Evolutionary conservation across 1,140 invertebrate species (phyloP).

Genomic region (Bombus ignitus): DNA sequence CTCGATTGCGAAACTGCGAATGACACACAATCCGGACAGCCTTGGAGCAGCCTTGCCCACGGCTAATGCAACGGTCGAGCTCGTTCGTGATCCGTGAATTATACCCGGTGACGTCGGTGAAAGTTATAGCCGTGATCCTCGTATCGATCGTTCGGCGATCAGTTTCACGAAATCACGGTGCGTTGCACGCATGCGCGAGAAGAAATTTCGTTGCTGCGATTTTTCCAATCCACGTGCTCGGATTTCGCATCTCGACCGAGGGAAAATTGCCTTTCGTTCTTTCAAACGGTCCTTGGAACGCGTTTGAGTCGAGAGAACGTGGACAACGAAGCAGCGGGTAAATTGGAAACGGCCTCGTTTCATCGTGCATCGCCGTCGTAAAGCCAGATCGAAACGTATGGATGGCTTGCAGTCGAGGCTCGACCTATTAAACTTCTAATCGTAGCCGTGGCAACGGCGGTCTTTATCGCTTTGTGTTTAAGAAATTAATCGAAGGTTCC

Average conservation of each 20-base stretch:
- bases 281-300: too few relatives aligned
- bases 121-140: slow-evolving; percentile 11
- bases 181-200: accelerated
- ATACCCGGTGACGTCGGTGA: slow-evolving; percentile 48
- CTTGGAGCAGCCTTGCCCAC: slow-evolving; percentile 71
- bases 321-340: too few relatives aligned
- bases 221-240: neutral
- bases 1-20: slow-evolving; percentile 63
- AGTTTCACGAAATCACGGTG: neutral
- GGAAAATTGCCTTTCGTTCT: neutral
- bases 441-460: neutral
- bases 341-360: neutral
- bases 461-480: neutral
- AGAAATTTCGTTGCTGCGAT: neutral
- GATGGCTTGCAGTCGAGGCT: neutral
- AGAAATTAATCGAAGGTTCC: neutral
- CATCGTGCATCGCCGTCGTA: neutral
- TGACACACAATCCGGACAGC: slow-evolving; percentile 65
- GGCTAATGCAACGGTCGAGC: slow-evolving; percentile 55
- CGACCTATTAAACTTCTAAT: neutral
- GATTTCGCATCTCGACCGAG: neutral
- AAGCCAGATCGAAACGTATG: neutral
- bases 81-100: slow-evolving; percentile 44
- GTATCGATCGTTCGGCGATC: neutral
- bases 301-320: neutral